phyloP scores from a whole-genome alignment of 2,113 vertebrate species.

The Brachyhypopomus gauderio region DNA sequence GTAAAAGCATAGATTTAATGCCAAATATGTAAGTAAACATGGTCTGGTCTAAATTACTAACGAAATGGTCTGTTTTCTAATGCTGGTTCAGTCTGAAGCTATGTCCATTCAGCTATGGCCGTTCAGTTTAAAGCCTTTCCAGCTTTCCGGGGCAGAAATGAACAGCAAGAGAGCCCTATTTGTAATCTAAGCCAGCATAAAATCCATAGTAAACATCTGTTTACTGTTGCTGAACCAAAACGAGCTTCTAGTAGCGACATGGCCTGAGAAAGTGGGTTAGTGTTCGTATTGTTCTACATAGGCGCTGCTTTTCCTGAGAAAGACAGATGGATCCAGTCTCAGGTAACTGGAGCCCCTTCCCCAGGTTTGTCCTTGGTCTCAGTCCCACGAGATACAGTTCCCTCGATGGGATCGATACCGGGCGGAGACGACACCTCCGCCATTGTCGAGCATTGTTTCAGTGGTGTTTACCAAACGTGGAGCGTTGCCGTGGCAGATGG shows the following conservation, averaged over 20 bases:
- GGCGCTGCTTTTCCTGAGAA: conserved; percentile 34
- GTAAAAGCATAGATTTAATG: too few relatives aligned
- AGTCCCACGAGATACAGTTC: conserved; percentile 48
- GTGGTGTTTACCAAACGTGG: conserved; percentile 45
- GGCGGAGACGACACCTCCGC: conserved; percentile 40
- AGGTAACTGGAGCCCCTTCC: conserved; percentile 49
- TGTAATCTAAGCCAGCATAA: neutral
- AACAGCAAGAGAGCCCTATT: neutral
- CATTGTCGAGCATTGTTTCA: conserved; percentile 43
- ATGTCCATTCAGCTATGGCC: too few relatives aligned
- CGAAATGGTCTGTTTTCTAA: neutral
- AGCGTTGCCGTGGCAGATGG: conserved; percentile 42
- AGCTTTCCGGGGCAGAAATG: neutral
- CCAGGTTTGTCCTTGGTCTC: conserved; percentile 1
- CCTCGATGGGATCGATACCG: conserved; percentile 40
- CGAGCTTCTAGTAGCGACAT: conserved; percentile 19
- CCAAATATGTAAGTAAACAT: too few relatives aligned
- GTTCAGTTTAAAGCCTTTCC: too few relatives aligned
- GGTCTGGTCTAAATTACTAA: too few relatives aligned
- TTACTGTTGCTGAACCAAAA: neutral
- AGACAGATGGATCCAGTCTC: conserved; percentile 36
- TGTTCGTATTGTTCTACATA: conserved; percentile 32
- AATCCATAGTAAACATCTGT: conserved; percentile 7
- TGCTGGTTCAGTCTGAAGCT: too few relatives aligned
- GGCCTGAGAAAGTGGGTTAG: conserved; percentile 4